Evolutionary conservation across 2,888 invertebrate genomes (phyloP), one percentile per base, ranked within the genome.

Genomic region (Notocelia uddmanniana): DNA sequence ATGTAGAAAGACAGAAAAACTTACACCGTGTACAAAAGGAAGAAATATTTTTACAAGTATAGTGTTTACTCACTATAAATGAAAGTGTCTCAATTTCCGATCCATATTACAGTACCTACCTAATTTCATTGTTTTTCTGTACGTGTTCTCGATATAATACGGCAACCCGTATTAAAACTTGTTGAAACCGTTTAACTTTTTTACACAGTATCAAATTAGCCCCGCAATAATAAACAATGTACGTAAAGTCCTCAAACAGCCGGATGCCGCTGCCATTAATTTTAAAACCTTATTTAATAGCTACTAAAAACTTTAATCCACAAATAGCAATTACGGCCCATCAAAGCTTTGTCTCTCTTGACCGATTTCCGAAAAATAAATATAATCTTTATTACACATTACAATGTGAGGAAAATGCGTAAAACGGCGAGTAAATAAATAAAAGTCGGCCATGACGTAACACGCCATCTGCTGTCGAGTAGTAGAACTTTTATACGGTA

Each of bases 391-490:
- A 83, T 83, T 80, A 77, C 76, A 74, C 74, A 76, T 78, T 73
- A 80, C 78, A 79, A 78, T 77, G 73, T 73, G 69, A 74, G 74
- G 75, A 74, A 74, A 75, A 70, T 67, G 77, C 59, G 64, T 73
- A 77, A 79, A 82, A 74, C 69, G 69, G 77, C 73, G 74, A 74
- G 76, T 71, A 82, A 84, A 84, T 79, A 84, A 81, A 84, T 79
- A 80, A 64, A 69, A 26, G 34, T 55, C 68, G 75, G 74, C 75
- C 77, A 75, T 78, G 74, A 74, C 69, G 73, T 69, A 66, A 72
- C 72, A 74, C 83, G 84, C 81, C 85, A 84, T 85, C 85, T 85
- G 79, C 81, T 80, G 57, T 50, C 45, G 58, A 50, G 58, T 58
- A 58, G 58, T 23, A 58, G 58, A 74, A 76, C 73, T 79, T 80